Evolutionary conservation across 2,113 vertebrate genomes (phyloP).

Genomic region (Lepidothrix coronata): DNA sequence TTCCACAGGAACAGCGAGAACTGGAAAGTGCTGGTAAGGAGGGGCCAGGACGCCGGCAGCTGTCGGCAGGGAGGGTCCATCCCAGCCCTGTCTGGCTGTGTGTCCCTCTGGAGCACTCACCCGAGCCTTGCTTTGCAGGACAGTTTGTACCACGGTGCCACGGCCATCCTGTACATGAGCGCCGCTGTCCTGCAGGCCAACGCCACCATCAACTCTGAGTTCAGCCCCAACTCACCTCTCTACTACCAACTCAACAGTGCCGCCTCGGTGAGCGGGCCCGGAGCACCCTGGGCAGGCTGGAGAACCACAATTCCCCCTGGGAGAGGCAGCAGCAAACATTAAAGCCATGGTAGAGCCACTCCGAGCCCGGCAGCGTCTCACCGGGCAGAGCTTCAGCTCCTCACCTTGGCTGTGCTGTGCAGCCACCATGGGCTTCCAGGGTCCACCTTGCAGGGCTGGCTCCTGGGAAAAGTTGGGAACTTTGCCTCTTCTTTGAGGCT

Average conservation of each 20-base stretch:
- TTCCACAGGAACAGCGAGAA: slow-evolving; percentile 49
- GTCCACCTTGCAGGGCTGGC: background rate
- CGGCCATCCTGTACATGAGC: slow-evolving; percentile 48
- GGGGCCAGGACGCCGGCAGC: background rate
- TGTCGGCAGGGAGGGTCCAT: rapidly evolving
- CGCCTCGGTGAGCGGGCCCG: background rate
- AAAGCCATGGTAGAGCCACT: background rate
- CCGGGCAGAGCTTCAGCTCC: background rate
- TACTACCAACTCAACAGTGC: slow-evolving; percentile 40
- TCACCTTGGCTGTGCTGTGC: rapidly evolving
- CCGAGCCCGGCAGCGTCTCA: background rate
- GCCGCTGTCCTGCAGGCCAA: slow-evolving; percentile 62
- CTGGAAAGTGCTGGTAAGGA: slow-evolving; percentile 65
- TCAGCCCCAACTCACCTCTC: rapidly evolving
- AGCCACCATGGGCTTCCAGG: rapidly evolving
- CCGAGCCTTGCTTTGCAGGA: background rate
- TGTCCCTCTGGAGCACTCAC: rapidly evolving
- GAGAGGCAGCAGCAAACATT: background rate
- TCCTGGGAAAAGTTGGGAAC: background rate
- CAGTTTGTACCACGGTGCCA: slow-evolving; percentile 40
- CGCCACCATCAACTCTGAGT: background rate
- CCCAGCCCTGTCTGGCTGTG: rapidly evolving
- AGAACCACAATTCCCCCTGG: rapidly evolving
- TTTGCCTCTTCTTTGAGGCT: background rate
- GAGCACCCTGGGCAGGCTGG: background rate